Percentiles rank a stretch among this genome's conserved stretches.
Evolutionary conservation across 2,113 vertebrate genomes (phyloP).

Genomic region (Gnathonemus longibarbis): DNA sequence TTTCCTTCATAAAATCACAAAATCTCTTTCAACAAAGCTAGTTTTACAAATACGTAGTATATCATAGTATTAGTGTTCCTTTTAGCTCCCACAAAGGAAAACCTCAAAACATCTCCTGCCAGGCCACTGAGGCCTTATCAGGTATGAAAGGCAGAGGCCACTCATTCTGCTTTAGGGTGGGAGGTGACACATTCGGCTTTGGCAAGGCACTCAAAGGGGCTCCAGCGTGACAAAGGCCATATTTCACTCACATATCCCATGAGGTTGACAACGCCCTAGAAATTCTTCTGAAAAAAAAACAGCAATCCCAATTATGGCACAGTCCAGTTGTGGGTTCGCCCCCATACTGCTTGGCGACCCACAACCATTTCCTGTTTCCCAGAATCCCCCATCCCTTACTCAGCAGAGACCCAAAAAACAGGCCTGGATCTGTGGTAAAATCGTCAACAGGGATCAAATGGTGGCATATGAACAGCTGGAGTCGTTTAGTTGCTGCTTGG

Average conservation of each 20-base stretch:
- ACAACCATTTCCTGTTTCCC: conserved; percentile 31
- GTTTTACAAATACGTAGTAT: background rate
- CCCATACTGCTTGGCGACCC: background rate
- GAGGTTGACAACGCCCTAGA: background rate
- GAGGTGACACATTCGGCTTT: background rate
- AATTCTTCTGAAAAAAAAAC: conserved; percentile 7
- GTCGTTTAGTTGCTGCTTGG: conserved; percentile 33
- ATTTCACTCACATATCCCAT: background rate
- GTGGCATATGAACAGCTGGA: conserved; percentile 24
- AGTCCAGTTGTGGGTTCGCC: conserved; percentile 27
- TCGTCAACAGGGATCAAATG: conserved; percentile 18
- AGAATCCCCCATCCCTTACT: conserved; percentile 9
- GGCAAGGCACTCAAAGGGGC: background rate
- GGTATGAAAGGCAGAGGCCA: background rate
- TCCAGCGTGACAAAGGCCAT: background rate
- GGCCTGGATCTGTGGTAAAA: conserved; percentile 29
- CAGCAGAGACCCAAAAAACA: conserved; percentile 30
- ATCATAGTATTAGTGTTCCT: background rate
- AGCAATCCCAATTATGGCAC: background rate
- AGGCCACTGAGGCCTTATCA: background rate
- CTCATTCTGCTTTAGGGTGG: background rate
- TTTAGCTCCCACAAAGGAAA: background rate
- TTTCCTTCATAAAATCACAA: background rate
- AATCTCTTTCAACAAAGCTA: background rate
- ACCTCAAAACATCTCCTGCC: background rate